Base-by-base conservation (phyloP, 2,113 vertebrate species). In the Colossoma macropomum region DNA sequence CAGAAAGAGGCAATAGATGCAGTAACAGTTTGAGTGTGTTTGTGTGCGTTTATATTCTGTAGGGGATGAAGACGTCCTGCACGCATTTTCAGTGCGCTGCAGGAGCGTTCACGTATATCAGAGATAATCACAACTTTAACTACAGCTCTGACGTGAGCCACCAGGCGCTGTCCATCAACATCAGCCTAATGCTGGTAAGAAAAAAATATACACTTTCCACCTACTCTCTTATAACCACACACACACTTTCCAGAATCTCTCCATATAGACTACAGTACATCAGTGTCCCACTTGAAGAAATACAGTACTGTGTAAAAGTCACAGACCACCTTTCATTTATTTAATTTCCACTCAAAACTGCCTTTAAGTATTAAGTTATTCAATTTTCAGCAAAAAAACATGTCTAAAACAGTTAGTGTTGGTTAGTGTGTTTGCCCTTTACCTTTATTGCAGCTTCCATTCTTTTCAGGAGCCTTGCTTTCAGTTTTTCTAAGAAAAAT, bases 61-160 rank as follows among this genome's bases (percentile, higher is more conserved):
- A 88, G 87, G 87, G 87, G 17, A 96, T 96, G 96, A 96, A 96
- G 88, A 95, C 96, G 4, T 96, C 96, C 73, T 96, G 96, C 68
- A 96, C 96, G 45, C 96, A 96, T 17, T 96, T 96, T 91, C 96
- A 96, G 81, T 95, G 95, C 0, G 93, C 96, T 0, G 96, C 96
- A 0, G 96, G 96, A 0, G 95, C 95, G 1, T 96, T 96, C 4
- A 87, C 95, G 7, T 95, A 96, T 88, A 90, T 96, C 72, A 82
- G 93, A 25, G 95, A 96, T 23, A 93, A 96, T 81, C 95, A 96
- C 87, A 93, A 94, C 0, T 95, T 95, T 0, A 92, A 92, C 65
- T 96, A 93, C 93, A 96, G 96, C 0, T 93, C 95, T 0, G 96
- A 96, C 86, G 95, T 96, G 92, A 95, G 94, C 25, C 72, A 74